Conservation (phyloP, 2,113 vertebrate genomes). For the Lethenteron camtschaticum region DNA sequence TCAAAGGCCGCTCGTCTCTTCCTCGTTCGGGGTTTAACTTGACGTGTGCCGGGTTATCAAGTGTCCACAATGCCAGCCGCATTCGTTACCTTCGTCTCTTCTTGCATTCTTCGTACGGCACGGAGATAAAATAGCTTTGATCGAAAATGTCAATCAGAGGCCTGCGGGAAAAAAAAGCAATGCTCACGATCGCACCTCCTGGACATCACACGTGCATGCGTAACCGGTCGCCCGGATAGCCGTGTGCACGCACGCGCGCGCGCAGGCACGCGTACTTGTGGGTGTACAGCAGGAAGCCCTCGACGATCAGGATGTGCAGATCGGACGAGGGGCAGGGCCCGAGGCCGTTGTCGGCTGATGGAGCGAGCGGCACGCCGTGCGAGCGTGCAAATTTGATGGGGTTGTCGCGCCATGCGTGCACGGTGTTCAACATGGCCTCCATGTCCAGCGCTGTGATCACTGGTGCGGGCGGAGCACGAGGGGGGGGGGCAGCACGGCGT, state of each 20-base stretch:
- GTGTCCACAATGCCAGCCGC: background rate
- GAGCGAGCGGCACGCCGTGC: background rate
- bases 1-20: too few species aligned
- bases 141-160: constrained; percentile 43
- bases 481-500: too few species aligned
- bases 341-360: background rate
- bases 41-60: background rate
- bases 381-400: background rate
- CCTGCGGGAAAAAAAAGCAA: constrained; percentile 24
- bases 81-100: constrained; percentile 39
- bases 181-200: constrained; percentile 10
- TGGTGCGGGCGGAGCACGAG: constrained; percentile 12
- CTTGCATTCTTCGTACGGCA: constrained; percentile 69
- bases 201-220: background rate
- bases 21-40: background rate
- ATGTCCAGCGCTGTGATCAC: constrained; percentile 62
- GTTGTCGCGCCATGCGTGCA: constrained; percentile 15
- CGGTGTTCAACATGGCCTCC: constrained; percentile 45
- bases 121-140: constrained; percentile 54
- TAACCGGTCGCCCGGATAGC: background rate
- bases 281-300: constrained; percentile 80
- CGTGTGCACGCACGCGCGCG: background rate
- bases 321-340: background rate
- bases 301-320: constrained; percentile 40
- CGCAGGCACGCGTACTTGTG: constrained; percentile 33